Evolutionary conservation across 2,113 vertebrate species (phyloP), one percentile per base, ranked within the genome.

Genomic region (Salminus brasiliensis): DNA sequence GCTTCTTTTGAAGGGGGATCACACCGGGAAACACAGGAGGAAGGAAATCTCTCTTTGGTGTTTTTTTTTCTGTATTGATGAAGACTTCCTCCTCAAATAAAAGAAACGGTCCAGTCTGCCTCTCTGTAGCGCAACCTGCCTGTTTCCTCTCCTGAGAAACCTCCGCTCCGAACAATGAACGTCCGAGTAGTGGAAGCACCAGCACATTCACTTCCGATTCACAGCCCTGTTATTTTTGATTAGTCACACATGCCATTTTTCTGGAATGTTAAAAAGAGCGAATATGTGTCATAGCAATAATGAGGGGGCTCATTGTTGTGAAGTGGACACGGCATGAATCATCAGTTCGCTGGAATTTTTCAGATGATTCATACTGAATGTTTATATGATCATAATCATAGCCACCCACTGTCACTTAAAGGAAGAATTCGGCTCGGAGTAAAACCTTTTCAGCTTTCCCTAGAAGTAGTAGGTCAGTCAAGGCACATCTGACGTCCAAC

Each of bases 21-120:
- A 82, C 86, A 88, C 84, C 85, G 85, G 92, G 91, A 92, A 92
- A 81, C 87, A 82, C 43, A 79, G 68, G 83, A 84, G 91, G 91
- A 91, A 92, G 91, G 92, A 92, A 92, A 90, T 82, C 70, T 85
- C 86, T 84, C 90, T 91, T 92, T 92, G 89, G 90, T 92, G 91
- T 91, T 62, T 92, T 91, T 91, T 91, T 92, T 92, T 91, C 91
- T 92, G 89, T 89, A 92, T 92, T 88, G 89, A 86, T 89, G 90
- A 93, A 91, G 87, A 92, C 91, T 92, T 93, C 92, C 91, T 85
- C 87, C 91, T 75, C 77, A 30, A 67, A 85, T 91, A 93, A 92
- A 92, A 92, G 92, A 88, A 86, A 76, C 83, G 85, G 85, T 91
- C 89, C 88, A 81, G 89, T 90, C 82, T 79, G 85, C 86, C 78